A percentile compares a stretch with the other conserved stretches of the same genome.
These are phyloP conservation scores for Bombus consobrinus DNA, from an alignment of 1,140 invertebrate genomes.

Conservation along the genomic window DNA sequence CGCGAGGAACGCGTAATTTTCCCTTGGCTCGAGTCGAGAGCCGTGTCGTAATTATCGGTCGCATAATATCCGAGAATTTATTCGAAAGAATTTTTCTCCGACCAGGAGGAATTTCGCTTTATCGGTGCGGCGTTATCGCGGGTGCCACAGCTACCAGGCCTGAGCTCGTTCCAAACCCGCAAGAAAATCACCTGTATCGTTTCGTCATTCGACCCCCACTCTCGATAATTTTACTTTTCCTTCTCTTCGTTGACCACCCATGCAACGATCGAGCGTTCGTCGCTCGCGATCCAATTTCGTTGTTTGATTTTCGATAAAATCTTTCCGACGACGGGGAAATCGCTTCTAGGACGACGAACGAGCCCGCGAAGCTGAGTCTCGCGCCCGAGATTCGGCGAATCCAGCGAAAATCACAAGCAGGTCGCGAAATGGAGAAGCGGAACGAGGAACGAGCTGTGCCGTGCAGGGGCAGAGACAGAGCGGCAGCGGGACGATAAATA, in stretches of 20 bases:
- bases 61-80: conserved; percentile 32
- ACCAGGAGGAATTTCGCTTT: conserved; percentile 21
- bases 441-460: conserved; percentile 1
- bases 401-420: not conserved
- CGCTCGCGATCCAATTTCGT: no score
- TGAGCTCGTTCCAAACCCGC: not conserved
- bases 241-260: no score
- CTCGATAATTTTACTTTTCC: not conserved
- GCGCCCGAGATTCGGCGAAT: not conserved
- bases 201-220: no score
- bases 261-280: no score
- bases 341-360: not conserved
- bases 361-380: no score
- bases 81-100: not conserved
- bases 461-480: conserved; percentile 28
- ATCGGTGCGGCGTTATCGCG: conserved; percentile 7
- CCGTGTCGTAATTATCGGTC: conserved; percentile 35
- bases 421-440: conserved; percentile 26
- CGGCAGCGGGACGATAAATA: conserved; percentile 67
- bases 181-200: not conserved
- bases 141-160: not conserved
- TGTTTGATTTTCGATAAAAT: not conserved
- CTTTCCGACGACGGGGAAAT: not conserved
- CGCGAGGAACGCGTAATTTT: conserved; percentile 20
- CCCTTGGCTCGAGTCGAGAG: not conserved